Evolutionary conservation across 1,140 invertebrate species (phyloP), one percentile per base, ranked within the genome.

Genomic region (Heliconius congener): DNA sequence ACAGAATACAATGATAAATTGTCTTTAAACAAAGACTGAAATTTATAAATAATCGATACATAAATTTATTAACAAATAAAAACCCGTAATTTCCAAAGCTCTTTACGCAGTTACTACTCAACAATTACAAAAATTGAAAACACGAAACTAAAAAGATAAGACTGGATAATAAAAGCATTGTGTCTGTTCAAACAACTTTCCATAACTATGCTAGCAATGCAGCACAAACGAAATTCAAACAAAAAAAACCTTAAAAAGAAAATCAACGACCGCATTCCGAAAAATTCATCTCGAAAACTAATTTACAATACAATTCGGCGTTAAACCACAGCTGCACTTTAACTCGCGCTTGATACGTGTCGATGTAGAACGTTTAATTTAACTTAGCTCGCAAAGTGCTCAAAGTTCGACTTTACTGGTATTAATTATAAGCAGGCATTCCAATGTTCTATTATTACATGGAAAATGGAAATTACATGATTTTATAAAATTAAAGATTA

Each of bases 281-380:
- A 81, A 85, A 85, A 86, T 74, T 80, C 75, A 55, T 52, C 19
- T 81, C 71, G 9, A n/a, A 79, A 89, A 88, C 86, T 88, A 88
- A 88, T 90, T 88, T 87, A 80, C 85, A 90, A 85, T 90, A 89
- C 90, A 91, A 91, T 89, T 84, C 87, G 73, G 78, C 73, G 77
- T 76, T 78, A 75, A 80, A 78, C 55, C 76, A 66, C 81, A 85
- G 81, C 83, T 81, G 82, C 82, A 86, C 79, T 87, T 86, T 81
- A 87, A 84, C 81, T 82, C 81, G 77, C 82, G 86, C 82, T 88
- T 84, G 81, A 74, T 83, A 85, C 85, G 87, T 87, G 86, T 87
- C 88, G 87, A 88, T 90, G 84, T 90, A 87, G 85, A 88, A 74
- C 90, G 83, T 91, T 91, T 90, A 93, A 93, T 93, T 89, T 91